Evolutionary conservation across 2,888 invertebrate genomes (phyloP), one percentile per base, ranked within the genome.

Genomic region (Cephus rjabovi): DNA sequence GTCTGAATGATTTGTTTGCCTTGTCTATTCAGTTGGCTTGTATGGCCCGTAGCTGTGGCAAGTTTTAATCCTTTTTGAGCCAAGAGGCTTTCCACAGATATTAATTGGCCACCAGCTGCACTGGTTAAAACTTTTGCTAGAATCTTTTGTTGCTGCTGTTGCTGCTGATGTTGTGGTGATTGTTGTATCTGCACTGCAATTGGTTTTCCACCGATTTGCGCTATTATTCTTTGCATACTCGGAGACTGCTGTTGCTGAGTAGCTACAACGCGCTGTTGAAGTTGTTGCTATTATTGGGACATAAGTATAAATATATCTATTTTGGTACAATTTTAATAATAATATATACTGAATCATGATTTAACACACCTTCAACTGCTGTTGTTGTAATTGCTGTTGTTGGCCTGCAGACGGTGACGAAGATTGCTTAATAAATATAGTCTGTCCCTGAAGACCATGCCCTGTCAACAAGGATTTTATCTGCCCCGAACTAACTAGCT

Each of bases 81-180:
- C 35, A 94, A 87, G 69, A 94, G 88, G 88, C 93, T 94, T 88
- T 94, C 94, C 70, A 94, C 93, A 0, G 94, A 94, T 73, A 94
- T 93, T 9, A 94, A 92, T 85, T 94, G 94, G 12, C 92, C 92
- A 3, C 93, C 93, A 11, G 93, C 93, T 4, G 95, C 94, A 89
- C 95, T 96, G 11, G 96, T 95, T 34, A 96, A 92, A 31, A 96
- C 94, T 90, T 96, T 96, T 0, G 96, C 96, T 69, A 96, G 93
- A 37, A 96, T 94, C 4, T 92, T 91, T 76, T 91, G 91, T 70
- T 90, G 89, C 77, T 92, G 92, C 81, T 93, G 92, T 74, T 88
- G 86, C 77, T 88, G 82, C 76, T 92, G 92, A 30, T 92, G 90
- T 81, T 92, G 90, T 3, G 92, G 90, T 6, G 91, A 90, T 79